phyloP scores from a whole-genome alignment of 2,888 invertebrate genomes.

The Sclerodermus sp. region DNA sequence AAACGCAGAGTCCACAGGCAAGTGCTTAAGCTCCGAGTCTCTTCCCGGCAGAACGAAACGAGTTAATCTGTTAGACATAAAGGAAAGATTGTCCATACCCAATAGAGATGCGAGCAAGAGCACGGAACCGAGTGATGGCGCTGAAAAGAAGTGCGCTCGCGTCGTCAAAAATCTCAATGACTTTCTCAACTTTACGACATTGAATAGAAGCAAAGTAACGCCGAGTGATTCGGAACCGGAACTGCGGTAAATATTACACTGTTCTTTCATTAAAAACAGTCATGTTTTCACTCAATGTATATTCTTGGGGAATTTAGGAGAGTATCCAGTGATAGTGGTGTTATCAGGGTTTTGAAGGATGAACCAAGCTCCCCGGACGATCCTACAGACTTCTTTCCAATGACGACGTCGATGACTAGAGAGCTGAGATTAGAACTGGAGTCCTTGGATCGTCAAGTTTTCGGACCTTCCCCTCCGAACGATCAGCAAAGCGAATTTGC shows the following conservation, averaged over 20 bases:
- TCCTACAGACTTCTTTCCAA: conserved; percentile 77
- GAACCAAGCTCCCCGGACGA: conserved; percentile 70
- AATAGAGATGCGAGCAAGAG: conserved; percentile 25
- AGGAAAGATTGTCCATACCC: conserved; percentile 26
- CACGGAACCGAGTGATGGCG: conserved; percentile 30
- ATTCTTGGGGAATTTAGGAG: no score
- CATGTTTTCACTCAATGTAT: not conserved
- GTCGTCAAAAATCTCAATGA: conserved; percentile 82
- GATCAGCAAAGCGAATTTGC: conserved; percentile 47
- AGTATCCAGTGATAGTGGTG: conserved; percentile 46
- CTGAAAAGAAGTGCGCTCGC: conserved; percentile 52
- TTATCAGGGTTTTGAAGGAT: conserved; percentile 41
- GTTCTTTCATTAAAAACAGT: not conserved
- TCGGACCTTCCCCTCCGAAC: conserved; percentile 62
- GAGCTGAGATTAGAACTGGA: conserved; percentile 81
- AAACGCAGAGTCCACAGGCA: conserved; percentile 45
- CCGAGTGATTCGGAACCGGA: conserved; percentile 46
- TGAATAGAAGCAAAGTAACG: conserved; percentile 65
- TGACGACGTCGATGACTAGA: conserved; percentile 85
- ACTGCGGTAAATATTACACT: conserved; percentile 22
- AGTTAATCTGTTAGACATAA: conserved; percentile 33
- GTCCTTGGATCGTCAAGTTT: conserved; percentile 81
- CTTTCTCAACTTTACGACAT: conserved; percentile 76
- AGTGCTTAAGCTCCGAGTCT: conserved; percentile 46
- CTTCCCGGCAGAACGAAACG: conserved; percentile 36